Conservation (phyloP, 1,140 invertebrate genomes). For the Geopemphigus sp. region DNA sequence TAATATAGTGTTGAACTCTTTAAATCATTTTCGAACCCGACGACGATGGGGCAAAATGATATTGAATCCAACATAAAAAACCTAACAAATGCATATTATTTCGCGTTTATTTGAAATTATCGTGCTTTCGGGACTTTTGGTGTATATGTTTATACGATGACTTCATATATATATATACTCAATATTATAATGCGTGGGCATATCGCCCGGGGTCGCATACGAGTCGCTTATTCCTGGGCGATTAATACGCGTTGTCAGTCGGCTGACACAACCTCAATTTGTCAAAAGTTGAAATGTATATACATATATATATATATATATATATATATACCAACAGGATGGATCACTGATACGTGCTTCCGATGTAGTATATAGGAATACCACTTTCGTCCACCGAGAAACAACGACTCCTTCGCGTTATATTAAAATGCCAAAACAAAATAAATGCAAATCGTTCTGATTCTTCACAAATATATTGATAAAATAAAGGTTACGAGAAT, state of each 20-base stretch:
- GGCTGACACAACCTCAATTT: conserved; percentile 39
- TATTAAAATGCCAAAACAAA: conserved; percentile 4
- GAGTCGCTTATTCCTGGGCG: conserved; percentile 18
- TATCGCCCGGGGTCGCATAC: not conserved
- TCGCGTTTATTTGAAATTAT: not conserved
- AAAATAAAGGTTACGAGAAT: too few relatives aligned
- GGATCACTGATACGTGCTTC: conserved; percentile 17
- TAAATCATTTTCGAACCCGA: conserved; percentile 7
- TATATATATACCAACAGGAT: not conserved
- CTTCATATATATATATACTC: conserved; percentile 31
- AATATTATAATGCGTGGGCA: conserved; percentile 36
- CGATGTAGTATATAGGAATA: too few relatives aligned
- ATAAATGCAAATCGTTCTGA: not conserved
- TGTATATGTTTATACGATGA: conserved; percentile 5
- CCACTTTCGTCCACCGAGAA: too few relatives aligned
- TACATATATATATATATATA: too few relatives aligned
- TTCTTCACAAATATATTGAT: too few relatives aligned
- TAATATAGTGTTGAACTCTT: not conserved
- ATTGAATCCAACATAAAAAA: conserved; percentile 7
- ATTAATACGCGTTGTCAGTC: conserved; percentile 42
- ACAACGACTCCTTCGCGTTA: too few relatives aligned
- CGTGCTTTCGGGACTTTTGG: not conserved
- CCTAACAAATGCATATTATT: not conserved
- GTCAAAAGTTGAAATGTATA: conserved; percentile 33
- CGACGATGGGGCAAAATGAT: not conserved